Conservation (phyloP, 2,797 vertebrate genomes). For the Crax fasciolata region DNA sequence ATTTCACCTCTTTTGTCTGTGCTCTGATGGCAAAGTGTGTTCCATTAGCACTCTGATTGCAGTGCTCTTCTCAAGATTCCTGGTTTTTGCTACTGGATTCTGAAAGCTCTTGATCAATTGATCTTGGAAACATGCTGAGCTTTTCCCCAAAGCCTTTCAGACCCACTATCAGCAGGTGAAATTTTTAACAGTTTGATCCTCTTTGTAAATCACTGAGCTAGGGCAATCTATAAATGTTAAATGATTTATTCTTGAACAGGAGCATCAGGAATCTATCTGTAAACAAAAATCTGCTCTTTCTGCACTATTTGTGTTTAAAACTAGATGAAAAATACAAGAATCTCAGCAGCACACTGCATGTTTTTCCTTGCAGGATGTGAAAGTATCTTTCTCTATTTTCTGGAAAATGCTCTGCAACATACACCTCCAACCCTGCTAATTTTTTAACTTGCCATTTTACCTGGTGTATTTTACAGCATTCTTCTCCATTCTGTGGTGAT, state of each 20-base stretch:
- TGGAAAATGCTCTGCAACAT: neutral
- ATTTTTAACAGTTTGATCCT: constrained; percentile 4
- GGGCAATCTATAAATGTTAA: neutral
- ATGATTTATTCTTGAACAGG: neutral
- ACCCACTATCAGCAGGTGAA: neutral
- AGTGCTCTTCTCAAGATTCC: neutral
- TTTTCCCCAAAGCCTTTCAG: neutral
- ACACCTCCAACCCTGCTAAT: neutral
- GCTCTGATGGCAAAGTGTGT: neutral
- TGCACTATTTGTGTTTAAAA: neutral
- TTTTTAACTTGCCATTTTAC: neutral
- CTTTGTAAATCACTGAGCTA: neutral
- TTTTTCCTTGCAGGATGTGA: neutral
- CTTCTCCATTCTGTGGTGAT: neutral
- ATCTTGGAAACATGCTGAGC: neutral
- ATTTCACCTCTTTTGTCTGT: neutral
- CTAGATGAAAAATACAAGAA: neutral
- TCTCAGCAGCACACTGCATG: neutral
- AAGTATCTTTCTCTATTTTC: neutral
- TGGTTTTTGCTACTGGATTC: neutral
- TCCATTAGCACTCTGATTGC: constrained; percentile 22
- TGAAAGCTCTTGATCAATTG: constrained; percentile 43
- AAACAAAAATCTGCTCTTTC: neutral
- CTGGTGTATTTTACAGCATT: neutral
- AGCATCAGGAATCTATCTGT: neutral